Percentiles rank a stretch among this genome's conserved stretches.
phyloP scores from a whole-genome alignment of 2,113 vertebrate species.

The Mus spicilegus region DNA sequence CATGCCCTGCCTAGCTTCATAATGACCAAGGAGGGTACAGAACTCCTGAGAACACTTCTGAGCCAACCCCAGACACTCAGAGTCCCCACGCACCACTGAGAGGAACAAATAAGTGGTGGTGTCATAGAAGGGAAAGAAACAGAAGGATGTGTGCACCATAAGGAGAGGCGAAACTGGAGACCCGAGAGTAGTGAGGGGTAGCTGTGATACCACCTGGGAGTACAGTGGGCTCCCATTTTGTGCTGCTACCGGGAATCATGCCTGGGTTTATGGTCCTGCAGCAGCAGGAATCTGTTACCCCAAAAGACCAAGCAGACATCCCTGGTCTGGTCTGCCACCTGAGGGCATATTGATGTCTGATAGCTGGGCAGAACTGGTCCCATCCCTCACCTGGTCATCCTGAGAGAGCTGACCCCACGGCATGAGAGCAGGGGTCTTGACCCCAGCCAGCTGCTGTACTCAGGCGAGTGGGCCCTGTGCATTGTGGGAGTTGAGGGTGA shows the following conservation, averaged over 20 bases:
- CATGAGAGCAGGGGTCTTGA: too few species aligned
- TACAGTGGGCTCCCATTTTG: not conserved
- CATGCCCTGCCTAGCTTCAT: not conserved
- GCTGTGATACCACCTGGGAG: not conserved
- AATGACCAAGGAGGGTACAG: not conserved
- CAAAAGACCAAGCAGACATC: not conserved
- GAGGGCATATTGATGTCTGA: too few species aligned
- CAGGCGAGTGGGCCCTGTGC: too few species aligned
- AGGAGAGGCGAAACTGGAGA: not conserved
- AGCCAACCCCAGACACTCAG: not conserved
- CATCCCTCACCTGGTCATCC: too few species aligned
- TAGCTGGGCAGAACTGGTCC: too few species aligned
- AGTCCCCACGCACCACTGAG: not conserved
- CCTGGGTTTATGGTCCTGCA: not conserved
- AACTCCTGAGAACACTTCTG: not conserved
- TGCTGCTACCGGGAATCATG: not conserved
- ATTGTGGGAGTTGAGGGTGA: too few species aligned
- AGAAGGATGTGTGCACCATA: not conserved
- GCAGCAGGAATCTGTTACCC: not conserved
- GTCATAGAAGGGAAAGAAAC: not conserved
- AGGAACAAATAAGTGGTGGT: not conserved
- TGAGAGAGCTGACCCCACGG: too few species aligned
- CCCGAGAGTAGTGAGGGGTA: not conserved
- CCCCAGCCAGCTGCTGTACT: too few species aligned
- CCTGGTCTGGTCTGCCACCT: not conserved